Evolutionary conservation across 2,888 invertebrate genomes (phyloP), one percentile per base, ranked within the genome.

Genomic region (Rhorus exstirpatorius): DNA sequence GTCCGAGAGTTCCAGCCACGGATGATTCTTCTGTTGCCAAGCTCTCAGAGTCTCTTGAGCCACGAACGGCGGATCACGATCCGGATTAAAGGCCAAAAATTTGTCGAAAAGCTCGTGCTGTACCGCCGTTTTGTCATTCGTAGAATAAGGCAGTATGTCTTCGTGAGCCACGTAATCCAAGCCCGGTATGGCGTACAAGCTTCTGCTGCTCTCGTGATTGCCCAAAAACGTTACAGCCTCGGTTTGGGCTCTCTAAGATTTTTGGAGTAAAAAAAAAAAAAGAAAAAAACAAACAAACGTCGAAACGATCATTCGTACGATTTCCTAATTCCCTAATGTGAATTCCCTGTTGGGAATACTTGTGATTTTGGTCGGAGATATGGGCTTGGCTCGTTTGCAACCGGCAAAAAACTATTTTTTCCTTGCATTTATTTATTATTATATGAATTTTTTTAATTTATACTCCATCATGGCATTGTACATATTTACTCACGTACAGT

Each of bases 141-240:
- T 97, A 0, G 96, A 95, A 92, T 99, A 99, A 0, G 99, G 99
- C 87, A 99, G 95, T 86, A 99, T 97, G 93, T 99, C 99, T 90
- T 99, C 98, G 90, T 99, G 99, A 0, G 98, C 98, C 8, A 99
- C 99, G 93, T 99, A 99, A 94, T 99, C 99, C 84, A 99, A 93
- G 0, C 99, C 99, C 6, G 99, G 99, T 90, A 99, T 98, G 0
- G 99, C 98, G 93, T 99, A 99, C 38, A 99, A 93, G 90, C 98
- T 98, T 78, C 98, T 95, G 89, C 97, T 98, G 14, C 98, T 98
- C 92, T 99, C 98, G 93, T 98, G 98, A 93, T 98, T 98, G 17
- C 99, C 98, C 65, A 99, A 94, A 93, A 99, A 99, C 0, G 99
- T 99, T 0, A 99, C 99, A 3, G 99, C 98, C 94, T 99, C 99